A percentile compares a stretch with the other conserved stretches of the same genome.
phyloP scores from a whole-genome alignment of 2,113 vertebrate species.

The Pardalotus punctatus region DNA sequence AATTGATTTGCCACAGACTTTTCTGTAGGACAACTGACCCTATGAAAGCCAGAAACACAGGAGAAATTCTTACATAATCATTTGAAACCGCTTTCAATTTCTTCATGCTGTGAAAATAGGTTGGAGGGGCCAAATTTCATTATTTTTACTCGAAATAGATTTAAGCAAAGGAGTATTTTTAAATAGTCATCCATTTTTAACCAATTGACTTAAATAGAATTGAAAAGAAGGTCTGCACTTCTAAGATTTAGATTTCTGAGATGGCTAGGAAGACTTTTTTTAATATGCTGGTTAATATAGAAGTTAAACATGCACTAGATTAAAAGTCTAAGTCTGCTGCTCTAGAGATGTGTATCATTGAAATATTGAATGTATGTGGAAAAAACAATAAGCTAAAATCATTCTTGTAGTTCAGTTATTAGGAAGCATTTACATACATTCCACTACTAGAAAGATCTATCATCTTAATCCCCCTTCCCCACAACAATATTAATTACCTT shows the following conservation, averaged over 20 bases:
- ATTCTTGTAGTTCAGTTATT: not conserved
- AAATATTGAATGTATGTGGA: not conserved
- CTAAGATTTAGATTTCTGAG: not conserved
- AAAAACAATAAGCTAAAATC: not conserved
- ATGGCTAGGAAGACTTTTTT: not conserved
- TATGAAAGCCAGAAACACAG: not conserved
- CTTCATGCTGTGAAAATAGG: not conserved
- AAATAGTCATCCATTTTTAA: not conserved
- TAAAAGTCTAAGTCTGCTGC: not conserved
- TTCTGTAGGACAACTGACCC: not conserved
- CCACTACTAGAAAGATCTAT: not conserved
- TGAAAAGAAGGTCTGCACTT: not conserved
- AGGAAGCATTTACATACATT: not conserved
- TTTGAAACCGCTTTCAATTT: not conserved
- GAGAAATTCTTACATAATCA: not conserved
- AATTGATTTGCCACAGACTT: not conserved
- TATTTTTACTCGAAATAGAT: not conserved
- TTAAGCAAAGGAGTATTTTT: not conserved
- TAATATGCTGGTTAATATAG: not conserved
- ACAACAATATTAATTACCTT: constrained; percentile 73
- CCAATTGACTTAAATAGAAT: not conserved
- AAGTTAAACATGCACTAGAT: not conserved
- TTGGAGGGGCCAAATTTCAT: not conserved
- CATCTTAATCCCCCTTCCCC: not conserved
- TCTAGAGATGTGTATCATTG: not conserved